A percentile compares a stretch with the other conserved stretches of the same genome.
Evolutionary conservation across 2,113 vertebrate species (phyloP).

Genomic region (Perca schrenkii): DNA sequence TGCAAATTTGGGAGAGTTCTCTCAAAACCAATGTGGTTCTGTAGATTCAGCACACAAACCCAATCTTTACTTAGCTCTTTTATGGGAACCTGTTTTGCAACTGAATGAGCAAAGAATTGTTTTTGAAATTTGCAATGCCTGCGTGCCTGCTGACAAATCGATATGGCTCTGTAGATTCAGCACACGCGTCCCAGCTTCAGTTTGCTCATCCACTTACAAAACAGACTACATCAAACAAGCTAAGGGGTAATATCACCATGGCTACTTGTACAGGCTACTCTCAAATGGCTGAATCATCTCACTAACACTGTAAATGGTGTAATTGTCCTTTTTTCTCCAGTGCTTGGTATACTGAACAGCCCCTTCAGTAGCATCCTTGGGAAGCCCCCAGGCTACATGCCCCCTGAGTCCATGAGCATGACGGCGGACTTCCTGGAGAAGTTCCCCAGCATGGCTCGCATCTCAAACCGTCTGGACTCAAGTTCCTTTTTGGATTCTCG

Average conservation of each 20-base stretch:
- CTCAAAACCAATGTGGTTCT: neutral
- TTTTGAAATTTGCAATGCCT: neutral
- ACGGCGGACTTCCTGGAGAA: slow-evolving; percentile 92
- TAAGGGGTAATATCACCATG: neutral
- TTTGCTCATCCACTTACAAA: slow-evolving; percentile 14
- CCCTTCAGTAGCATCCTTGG: slow-evolving; percentile 89
- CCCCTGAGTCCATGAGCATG: slow-evolving; percentile 90
- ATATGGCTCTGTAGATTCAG: slow-evolving; percentile 12
- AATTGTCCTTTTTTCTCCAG: slow-evolving; percentile 59
- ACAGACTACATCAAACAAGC: neutral
- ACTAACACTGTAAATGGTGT: slow-evolving; percentile 5
- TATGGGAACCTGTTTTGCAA: neutral
- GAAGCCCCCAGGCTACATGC: slow-evolving; percentile 85
- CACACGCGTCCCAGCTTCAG: neutral
- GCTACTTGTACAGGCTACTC: neutral
- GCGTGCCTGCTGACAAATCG: slow-evolving; percentile 1
- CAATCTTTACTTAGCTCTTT: neutral
- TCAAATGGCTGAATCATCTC: neutral
- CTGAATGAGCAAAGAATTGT: neutral
- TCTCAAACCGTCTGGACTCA: slow-evolving; percentile 89
- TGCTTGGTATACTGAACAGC: slow-evolving; percentile 89
- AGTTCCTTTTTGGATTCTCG: slow-evolving; percentile 94
- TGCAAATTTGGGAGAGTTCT: slow-evolving; percentile 10
- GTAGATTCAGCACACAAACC: slow-evolving; percentile 32
- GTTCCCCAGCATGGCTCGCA: slow-evolving; percentile 88